Evolutionary conservation across 2,888 invertebrate species (phyloP).

Genomic region (Cerceris ruficornis): DNA sequence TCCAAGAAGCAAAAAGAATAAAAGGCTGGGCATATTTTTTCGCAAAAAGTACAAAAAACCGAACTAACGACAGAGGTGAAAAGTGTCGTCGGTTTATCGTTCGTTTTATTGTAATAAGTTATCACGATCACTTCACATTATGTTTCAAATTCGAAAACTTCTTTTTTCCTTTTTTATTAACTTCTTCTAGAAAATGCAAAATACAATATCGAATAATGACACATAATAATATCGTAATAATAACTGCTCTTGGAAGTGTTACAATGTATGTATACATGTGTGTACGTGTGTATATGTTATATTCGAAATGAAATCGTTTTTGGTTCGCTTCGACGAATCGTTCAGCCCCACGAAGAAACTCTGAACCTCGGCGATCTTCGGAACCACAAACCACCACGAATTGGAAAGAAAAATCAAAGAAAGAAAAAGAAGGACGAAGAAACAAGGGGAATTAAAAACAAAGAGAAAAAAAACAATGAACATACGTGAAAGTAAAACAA

Average conservation of each 20-base stretch:
- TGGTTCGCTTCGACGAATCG: conserved; percentile 40
- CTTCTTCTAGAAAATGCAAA: conserved; percentile 56
- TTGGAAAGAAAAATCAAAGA: conserved; percentile 26
- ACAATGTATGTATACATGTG: conserved; percentile 47
- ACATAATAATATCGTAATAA: conserved; percentile 56
- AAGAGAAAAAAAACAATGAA: conserved; percentile 19
- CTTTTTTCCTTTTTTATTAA: conserved; percentile 52
- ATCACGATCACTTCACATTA: conserved; percentile 53
- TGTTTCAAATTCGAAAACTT: conserved; percentile 48
- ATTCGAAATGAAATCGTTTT: conserved; percentile 36
- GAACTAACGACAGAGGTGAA: neutral
- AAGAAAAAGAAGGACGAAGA: conserved; percentile 1
- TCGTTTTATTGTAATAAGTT: conserved; percentile 54
- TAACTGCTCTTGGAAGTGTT: conserved; percentile 48
- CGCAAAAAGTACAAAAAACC: neutral
- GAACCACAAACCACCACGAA: conserved; percentile 48
- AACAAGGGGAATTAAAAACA: neutral
- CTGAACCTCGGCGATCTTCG: conserved; percentile 51
- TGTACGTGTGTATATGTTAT: neutral
- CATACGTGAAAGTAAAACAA: conserved; percentile 21
- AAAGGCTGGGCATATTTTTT: neutral
- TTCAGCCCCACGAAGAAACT: conserved; percentile 33
- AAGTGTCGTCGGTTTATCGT: conserved; percentile 20
- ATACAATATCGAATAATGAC: conserved; percentile 56
- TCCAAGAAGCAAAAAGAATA: conserved; percentile 28